Evolutionary conservation across 2,888 invertebrate genomes (phyloP), one percentile per base, ranked within the genome.

Genomic region (Girardia tigrina): DNA sequence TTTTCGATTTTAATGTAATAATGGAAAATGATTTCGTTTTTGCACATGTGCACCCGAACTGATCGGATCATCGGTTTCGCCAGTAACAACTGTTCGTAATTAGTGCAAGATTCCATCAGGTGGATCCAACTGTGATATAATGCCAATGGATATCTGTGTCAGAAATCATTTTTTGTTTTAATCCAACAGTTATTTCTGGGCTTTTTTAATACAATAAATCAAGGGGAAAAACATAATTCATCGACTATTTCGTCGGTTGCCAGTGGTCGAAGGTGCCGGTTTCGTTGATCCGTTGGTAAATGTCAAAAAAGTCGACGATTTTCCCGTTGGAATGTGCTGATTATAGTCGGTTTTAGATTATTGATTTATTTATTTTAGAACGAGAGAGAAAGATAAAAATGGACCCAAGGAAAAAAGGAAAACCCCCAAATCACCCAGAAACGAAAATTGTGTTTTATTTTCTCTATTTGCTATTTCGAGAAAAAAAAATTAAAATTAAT

Each of bases 291-390:
- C 56, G 56, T 4, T 56, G 56, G n/a, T 56, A 56, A 56, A 56
- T 56, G 56, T 56, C 56, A 56, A n/a, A 56, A 56, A 56, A 56
- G 56, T 56, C 56, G 56, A 56, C 56, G 56, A 56, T 56, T 56
- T 56, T 56, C n/a, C 4, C 23, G 56, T 56, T 56, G 56, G 56
- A 56, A 56, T 56, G 56, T 56, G 56, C 56, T 56, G 56, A 56
- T 56, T 56, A 8, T 56, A 4, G n/a, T 56, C 36, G n/a, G 6
- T n/a, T 6, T 8, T 56, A n/a, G 56, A n/a, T 56, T 56, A 56
- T 56, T 56, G 56, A 56, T 56, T 56, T 4, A 56, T 2, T 56
- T 56, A 12, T 12, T 56, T 56, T 56, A 56, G 56, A 56, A 23
- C 56, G 23, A n/a, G 56, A 36, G 36, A 36, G 8, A 36, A 12